phyloP scores from a whole-genome alignment of 2,113 vertebrate genomes.

The Myotis davidii region DNA sequence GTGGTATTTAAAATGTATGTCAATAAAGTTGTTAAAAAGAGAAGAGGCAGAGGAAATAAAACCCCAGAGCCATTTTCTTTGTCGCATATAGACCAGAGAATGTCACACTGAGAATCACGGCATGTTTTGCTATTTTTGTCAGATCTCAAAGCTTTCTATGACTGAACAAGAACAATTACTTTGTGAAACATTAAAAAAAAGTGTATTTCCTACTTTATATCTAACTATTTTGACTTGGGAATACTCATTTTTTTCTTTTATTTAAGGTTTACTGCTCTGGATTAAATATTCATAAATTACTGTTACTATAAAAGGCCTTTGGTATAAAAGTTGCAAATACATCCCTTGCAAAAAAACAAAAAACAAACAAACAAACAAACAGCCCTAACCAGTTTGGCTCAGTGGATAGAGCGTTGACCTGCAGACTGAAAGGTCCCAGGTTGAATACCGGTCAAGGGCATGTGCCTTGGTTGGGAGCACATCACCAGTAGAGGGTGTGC shows the following conservation, averaged over 20 bases:
- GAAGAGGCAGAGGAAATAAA: background rate
- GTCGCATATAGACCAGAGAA: background rate
- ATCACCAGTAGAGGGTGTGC: too few relatives aligned
- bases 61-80: background rate
- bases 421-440: too few relatives aligned
- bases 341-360: background rate
- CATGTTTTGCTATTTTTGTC: background rate
- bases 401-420: too few relatives aligned
- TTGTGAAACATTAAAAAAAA: conserved; percentile 55
- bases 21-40: background rate
- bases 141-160: conserved; percentile 27
- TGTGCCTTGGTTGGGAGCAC: too few relatives aligned
- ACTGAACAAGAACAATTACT: background rate
- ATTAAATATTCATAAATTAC: conserved; percentile 36
- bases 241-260: conserved; percentile 33
- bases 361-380: background rate
- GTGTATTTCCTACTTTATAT: conserved; percentile 16
- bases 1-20: background rate
- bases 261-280: background rate
- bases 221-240: conserved; percentile 51
- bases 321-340: background rate
- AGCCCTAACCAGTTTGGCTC: too few relatives aligned
- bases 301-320: background rate
- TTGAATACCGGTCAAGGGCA: too few relatives aligned
- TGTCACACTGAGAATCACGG: background rate